Evolutionary conservation across 1,140 invertebrate species (phyloP).

Genomic region (Leptopilina boulardi): DNA sequence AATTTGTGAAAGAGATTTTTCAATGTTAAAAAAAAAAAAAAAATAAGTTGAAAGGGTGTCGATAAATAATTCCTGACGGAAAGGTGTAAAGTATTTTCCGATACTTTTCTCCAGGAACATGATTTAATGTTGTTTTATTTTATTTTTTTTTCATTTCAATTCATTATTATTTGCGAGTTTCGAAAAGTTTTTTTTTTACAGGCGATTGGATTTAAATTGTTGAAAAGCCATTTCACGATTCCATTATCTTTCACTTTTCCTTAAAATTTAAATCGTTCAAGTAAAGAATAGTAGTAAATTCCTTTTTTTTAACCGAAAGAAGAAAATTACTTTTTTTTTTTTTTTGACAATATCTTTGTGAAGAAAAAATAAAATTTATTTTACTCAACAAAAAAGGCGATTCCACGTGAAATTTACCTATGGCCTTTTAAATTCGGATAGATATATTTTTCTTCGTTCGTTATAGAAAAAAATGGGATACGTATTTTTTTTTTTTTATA

Average conservation of each 20-base stretch:
- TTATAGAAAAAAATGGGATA: too few species aligned
- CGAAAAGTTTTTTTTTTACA: not conserved
- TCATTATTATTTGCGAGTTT: slow-evolving; percentile 12
- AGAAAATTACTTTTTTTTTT: too few species aligned
- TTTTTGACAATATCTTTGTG: too few species aligned
- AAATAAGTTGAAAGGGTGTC: slow-evolving; percentile 1
- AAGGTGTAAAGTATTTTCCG: slow-evolving; percentile 5
- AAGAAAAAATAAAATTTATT: too few species aligned
- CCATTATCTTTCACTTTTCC: not conserved
- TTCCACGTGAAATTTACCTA: too few species aligned
- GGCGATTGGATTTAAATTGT: not conserved
- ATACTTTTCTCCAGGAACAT: not conserved
- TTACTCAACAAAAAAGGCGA: too few species aligned
- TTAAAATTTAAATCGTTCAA: not conserved
- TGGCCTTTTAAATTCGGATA: too few species aligned
- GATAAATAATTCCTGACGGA: slow-evolving; percentile 9
- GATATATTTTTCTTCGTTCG: too few species aligned
- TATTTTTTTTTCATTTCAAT: not conserved
- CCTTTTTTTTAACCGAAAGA: too few species aligned
- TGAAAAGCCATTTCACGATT: not conserved
- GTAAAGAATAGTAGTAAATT: too few species aligned
- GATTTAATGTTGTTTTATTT: not conserved
- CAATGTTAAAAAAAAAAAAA: slow-evolving; percentile 1
- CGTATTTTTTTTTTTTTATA: too few species aligned
- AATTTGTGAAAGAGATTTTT: slow-evolving; percentile 11